Percentiles rank a stretch among this genome's conserved stretches.
These are phyloP conservation scores for Macrophya alboannulata DNA, from an alignment of 2,888 invertebrate species.

Conservation along the genomic window DNA sequence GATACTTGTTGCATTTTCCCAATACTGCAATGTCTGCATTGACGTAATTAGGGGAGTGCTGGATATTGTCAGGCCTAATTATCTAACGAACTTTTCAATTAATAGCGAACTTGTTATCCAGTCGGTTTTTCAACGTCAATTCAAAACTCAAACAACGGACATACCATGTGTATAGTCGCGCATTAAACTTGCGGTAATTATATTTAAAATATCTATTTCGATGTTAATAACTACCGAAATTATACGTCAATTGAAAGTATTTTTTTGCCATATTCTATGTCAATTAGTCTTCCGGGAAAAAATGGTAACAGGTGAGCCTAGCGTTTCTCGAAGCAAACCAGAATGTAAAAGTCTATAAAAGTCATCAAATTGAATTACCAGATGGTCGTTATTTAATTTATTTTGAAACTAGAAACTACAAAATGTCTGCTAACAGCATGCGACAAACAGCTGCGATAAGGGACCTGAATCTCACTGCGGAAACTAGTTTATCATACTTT, in stretches of 20 bases:
- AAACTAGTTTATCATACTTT: neutral
- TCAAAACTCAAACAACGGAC: neutral
- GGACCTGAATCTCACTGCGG: neutral
- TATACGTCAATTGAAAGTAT: neutral
- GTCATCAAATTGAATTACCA: neutral
- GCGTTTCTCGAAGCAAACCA: too few species aligned
- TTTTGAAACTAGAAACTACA: neutral
- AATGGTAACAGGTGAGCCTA: neutral
- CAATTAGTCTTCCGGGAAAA: neutral
- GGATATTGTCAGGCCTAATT: neutral
- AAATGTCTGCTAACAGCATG: neutral
- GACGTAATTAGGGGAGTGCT: neutral
- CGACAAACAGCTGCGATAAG: neutral
- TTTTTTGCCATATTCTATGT: neutral
- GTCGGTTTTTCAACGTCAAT: neutral
- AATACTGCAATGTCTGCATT: neutral
- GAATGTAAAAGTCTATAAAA: neutral
- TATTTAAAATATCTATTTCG: neutral
- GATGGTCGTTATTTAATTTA: neutral
- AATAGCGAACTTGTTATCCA: neutral
- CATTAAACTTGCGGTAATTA: neutral
- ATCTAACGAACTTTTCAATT: neutral
- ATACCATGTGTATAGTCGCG: neutral
- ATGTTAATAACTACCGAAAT: neutral
- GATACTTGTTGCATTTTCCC: conserved; percentile 14